Percentiles rank a stretch among this genome's conserved stretches.
phyloP scores from a whole-genome alignment of 2,888 invertebrate genomes.

The Arrhopalites spinosus region DNA sequence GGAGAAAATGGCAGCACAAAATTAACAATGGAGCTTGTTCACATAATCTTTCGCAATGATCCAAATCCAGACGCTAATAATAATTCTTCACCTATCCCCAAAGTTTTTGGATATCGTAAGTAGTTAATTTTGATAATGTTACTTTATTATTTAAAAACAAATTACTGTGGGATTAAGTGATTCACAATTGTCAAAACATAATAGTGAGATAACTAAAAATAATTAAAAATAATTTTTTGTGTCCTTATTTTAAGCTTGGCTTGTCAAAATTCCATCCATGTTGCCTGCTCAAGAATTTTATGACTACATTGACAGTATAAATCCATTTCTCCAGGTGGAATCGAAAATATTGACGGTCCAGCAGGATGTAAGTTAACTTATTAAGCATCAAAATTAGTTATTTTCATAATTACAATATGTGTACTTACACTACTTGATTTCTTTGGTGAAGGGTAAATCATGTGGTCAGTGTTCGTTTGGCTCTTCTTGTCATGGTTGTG shows the following conservation, averaged over 20 bases:
- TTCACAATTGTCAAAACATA: too few relatives aligned
- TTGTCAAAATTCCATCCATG: conserved; percentile 65
- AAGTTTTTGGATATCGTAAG: conserved; percentile 63
- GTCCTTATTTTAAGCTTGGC: conserved; percentile 58
- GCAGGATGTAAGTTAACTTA: conserved; percentile 39
- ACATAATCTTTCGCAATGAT: conserved; percentile 65
- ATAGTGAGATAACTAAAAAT: too few relatives aligned
- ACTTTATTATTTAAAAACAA: too few relatives aligned
- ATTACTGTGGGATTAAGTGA: too few relatives aligned
- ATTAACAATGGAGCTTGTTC: conserved; percentile 58
- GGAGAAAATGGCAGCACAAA: conserved; percentile 30
- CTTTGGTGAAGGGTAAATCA: conserved; percentile 62
- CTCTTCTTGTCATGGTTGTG: conserved; percentile 66
- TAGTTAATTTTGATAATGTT: too few relatives aligned
- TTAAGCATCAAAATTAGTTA: too few relatives aligned
- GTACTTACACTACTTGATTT: too few relatives aligned
- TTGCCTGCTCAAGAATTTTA: conserved; percentile 63
- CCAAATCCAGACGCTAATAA: conserved; percentile 61
- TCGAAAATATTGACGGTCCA: conserved; percentile 42
- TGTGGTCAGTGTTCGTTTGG: conserved; percentile 67
- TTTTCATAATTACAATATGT: too few relatives aligned
- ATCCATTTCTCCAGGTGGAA: conserved; percentile 60
- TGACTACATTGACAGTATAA: conserved; percentile 61
- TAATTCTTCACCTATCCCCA: conserved; percentile 56
- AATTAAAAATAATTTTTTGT: too few relatives aligned